Evolutionary conservation across 2,113 vertebrate species (phyloP).

Genomic region (Notothenia coriiceps): DNA sequence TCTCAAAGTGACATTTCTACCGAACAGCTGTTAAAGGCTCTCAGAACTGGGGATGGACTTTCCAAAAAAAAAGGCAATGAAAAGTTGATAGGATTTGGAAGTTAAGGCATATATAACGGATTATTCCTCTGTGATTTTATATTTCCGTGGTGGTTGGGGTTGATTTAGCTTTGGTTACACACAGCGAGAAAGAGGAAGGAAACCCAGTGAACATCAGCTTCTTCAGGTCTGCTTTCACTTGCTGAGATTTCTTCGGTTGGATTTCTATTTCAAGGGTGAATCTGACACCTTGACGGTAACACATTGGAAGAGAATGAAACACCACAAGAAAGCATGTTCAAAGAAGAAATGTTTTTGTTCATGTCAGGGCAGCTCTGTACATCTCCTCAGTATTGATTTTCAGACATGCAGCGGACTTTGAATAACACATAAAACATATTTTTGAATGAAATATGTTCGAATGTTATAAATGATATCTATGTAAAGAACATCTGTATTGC

Average conservation of each 20-base stretch:
- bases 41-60: no score
- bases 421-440: no score
- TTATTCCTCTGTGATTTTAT: not conserved
- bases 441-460: no score
- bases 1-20: conserved; percentile 34
- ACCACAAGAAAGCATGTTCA: not conserved
- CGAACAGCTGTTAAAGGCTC: conserved; percentile 1
- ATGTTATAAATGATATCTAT: no score
- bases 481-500: no score
- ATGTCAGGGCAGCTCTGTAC: not conserved
- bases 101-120: not conserved
- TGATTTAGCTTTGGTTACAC: not conserved
- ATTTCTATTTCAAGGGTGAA: not conserved
- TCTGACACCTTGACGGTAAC: not conserved
- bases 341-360: not conserved
- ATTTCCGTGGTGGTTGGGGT: not conserved
- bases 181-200: not conserved
- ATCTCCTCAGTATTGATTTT: not conserved
- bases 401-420: no score
- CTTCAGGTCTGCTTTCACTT: not conserved
- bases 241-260: not conserved
- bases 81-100: not conserved
- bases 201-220: not conserved
- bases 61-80: not conserved
- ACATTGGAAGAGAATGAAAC: not conserved